Base-by-base conservation (phyloP, 2,113 vertebrate genomes). In the Mobula birostris region DNA sequence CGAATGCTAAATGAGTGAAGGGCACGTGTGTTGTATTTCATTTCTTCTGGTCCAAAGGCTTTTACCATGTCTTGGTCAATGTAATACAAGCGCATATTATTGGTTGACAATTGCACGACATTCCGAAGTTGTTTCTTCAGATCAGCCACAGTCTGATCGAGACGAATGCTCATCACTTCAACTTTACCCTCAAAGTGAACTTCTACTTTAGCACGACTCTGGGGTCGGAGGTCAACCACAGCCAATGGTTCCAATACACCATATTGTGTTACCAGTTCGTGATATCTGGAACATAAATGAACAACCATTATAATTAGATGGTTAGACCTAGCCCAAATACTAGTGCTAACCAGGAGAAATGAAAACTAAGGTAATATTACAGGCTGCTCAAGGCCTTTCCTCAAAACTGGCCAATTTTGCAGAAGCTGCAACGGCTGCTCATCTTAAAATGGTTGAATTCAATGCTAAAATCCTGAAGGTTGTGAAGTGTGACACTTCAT, bases 91-190 rank as follows among this genome's bases (percentile, higher is more conserved):
- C 98, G 96, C 97, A 99, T 98, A 95, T 97, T 98, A 95, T 97
- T 98, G 11, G 96, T 96, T 5, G 98, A 97, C 70, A 99, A 95
- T 95, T 98, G 98, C 94, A 99, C 97, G 0, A 98, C 96, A 94
- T 96, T 96, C 94, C 97, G 97, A 5, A 99, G 96, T 48, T 98
- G 97, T 88, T 98, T 99, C 97, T 98, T 99, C 40, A 99, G 96
- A 92, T 99, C 98, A 15, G 97, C 98, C 94, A 99, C 99, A 15
- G 98, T 99, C 95, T 98, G 98, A 94, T 99, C 98, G 94, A 99
- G 97, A 36, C 97, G 97, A 91, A 99, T 98, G 21, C 96, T 98
- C 96, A 99, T 96, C 21, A 97, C 96, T 95, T 98, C 97, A 95
- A 98, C 97, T 76, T 97, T 97, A 12, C 98, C 98, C 0, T 98